These are phyloP conservation scores for Siphlonurus alternatus DNA, from an alignment of 2,888 invertebrate genomes.

Conservation along the genomic window DNA sequence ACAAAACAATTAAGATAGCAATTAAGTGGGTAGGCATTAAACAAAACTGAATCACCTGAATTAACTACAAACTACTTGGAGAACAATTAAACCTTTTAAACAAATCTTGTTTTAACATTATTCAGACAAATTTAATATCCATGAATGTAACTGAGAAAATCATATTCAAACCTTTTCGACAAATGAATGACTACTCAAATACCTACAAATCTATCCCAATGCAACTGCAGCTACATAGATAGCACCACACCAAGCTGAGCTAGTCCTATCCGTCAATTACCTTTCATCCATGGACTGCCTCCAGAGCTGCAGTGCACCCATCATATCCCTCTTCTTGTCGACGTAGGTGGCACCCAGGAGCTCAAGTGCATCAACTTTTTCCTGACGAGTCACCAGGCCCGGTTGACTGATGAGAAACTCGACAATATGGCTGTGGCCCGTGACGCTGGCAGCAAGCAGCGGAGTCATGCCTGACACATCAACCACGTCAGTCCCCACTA, in stretches of 20 bases:
- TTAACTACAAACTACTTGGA: no score
- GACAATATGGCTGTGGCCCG: conserved; percentile 84
- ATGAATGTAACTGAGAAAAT: not conserved
- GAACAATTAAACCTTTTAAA: no score
- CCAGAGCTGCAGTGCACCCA: conserved; percentile 77
- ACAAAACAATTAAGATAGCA: no score
- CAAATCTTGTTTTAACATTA: no score
- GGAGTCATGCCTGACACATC: conserved; percentile 68
- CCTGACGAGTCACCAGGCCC: conserved; percentile 51
- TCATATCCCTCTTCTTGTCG: conserved; percentile 91
- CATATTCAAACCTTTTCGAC: no score
- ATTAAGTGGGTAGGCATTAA: not conserved
- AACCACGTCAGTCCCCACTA: no score
- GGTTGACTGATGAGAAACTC: conserved; percentile 70
- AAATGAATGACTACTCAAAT: no score
- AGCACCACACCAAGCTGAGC: no score
- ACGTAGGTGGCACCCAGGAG: conserved; percentile 87
- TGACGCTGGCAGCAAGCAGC: conserved; percentile 78
- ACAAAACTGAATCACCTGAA: no score
- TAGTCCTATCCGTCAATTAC: conserved; percentile 27
- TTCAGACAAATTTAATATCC: not conserved
- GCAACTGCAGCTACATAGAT: no score
- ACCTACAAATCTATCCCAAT: no score
- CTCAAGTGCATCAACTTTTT: conserved; percentile 79
- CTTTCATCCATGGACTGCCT: conserved; percentile 79